Conservation (phyloP, 2,113 vertebrate species). For the Condylura cristata region DNA sequence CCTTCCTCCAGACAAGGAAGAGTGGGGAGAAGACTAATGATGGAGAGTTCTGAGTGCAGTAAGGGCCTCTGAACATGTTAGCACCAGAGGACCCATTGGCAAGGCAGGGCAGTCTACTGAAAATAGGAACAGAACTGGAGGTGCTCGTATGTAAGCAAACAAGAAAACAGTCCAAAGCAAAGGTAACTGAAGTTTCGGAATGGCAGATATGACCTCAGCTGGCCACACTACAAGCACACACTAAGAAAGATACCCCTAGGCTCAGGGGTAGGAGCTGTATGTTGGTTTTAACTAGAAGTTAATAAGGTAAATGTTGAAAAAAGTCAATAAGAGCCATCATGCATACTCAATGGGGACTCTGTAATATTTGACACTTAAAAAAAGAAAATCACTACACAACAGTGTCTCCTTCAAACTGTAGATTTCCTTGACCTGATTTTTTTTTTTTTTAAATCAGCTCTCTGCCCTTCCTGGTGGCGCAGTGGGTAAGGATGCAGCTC, state of each 20-base stretch:
- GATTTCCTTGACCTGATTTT: not conserved
- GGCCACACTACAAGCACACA: no score
- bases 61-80: not conserved
- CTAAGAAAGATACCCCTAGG: not conserved
- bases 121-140: not conserved
- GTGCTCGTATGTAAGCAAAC: not conserved
- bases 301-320: not conserved
- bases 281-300: not conserved
- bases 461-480: no score
- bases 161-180: not conserved
- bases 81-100: not conserved
- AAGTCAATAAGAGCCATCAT: not conserved
- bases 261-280: not conserved
- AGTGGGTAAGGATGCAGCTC: no score
- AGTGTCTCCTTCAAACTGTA: not conserved
- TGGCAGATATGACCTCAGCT: not conserved
- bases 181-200: not conserved
- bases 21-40: not conserved
- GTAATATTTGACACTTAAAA: not conserved
- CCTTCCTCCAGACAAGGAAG: not conserved
- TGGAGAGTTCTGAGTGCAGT: not conserved
- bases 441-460: no score
- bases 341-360: not conserved
- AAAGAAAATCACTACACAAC: not conserved
- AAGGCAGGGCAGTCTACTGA: not conserved